Evolutionary conservation across 1,140 invertebrate genomes (phyloP), one percentile per base, ranked within the genome.

Genomic region (Xylocopa sonorina): DNA sequence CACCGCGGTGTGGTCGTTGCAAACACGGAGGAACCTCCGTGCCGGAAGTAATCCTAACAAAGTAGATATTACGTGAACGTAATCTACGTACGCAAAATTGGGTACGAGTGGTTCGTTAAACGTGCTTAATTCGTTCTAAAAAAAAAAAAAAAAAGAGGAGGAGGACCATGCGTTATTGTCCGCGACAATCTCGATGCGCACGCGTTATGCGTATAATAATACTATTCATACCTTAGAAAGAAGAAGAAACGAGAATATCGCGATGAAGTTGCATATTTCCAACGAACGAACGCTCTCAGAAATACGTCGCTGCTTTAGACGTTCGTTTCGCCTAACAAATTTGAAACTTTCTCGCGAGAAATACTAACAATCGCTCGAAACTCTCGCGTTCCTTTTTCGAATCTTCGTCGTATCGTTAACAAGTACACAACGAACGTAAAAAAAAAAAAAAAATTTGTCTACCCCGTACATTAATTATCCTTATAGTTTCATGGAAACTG

Each of bases 401-500:
- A 43, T 38, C 3, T 10, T 21, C 77, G 24, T 34, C 34, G 27
- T 50, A 24, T 72, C 48, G 55, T 79, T 72, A 71, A 71, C 46
- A 72, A 34, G 46, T 64, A 55, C 27, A 63, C 21, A 73, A 38
- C n/a, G 55, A 46, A 73, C 38, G 24, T 53, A 51, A 51, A 72
- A 73, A 78, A n/a, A n/a, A n/a, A n/a, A n/a, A n/a, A n/a, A n/a
- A n/a, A n/a, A n/a, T n/a, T 73, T 53, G 43, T 73, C 77, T 78
- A 78, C 21, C 53, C 53, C 50, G 68, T 60, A 62, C 62, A 63
- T 73, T 73, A 78, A 80, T n/a, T 80, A 66, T 66, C 29, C 71
- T 75, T 75, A 67, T 75, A 80, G 78, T 80, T 80, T 80, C 78
- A 80, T 60, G 72, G 78, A 80, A 80, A 80, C 78, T 66, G 72